Percentiles rank a stretch among this genome's conserved stretches.
Evolutionary conservation across 2,797 vertebrate genomes (phyloP).

Genomic region (Lagorchestes hirsutus): DNA sequence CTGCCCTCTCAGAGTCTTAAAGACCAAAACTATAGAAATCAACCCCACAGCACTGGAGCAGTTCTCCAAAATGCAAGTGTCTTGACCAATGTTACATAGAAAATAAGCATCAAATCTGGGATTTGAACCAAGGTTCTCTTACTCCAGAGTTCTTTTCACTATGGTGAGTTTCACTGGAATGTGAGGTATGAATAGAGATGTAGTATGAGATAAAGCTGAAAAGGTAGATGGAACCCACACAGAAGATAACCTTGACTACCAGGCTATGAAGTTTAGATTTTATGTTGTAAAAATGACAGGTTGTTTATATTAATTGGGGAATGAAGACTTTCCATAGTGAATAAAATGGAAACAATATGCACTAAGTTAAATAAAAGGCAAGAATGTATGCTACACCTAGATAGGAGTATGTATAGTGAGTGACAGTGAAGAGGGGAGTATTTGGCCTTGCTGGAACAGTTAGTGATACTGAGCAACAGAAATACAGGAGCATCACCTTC

Average conservation of each 20-base stretch:
- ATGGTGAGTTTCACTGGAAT: neutral
- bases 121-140: neutral
- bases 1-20: neutral
- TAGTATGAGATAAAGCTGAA: neutral
- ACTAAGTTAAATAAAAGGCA: neutral
- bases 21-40: neutral
- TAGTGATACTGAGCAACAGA: neutral
- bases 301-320: neutral
- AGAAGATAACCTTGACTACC: neutral
- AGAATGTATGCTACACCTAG: neutral
- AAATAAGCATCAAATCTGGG: neutral
- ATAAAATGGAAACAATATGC: neutral
- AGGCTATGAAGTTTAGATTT: neutral
- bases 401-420: neutral
- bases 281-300: neutral
- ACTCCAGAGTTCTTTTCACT: neutral
- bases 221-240: neutral
- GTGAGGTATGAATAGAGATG: neutral
- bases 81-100: neutral
- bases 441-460: neutral
- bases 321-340: neutral
- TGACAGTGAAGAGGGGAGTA: neutral
- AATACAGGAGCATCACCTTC: neutral
- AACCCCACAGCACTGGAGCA: neutral
- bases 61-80: neutral